Percentiles rank a stretch among this genome's conserved stretches.
Conservation (phyloP, 1,140 invertebrate genomes). For the Schmidtea mediterranea region DNA sequence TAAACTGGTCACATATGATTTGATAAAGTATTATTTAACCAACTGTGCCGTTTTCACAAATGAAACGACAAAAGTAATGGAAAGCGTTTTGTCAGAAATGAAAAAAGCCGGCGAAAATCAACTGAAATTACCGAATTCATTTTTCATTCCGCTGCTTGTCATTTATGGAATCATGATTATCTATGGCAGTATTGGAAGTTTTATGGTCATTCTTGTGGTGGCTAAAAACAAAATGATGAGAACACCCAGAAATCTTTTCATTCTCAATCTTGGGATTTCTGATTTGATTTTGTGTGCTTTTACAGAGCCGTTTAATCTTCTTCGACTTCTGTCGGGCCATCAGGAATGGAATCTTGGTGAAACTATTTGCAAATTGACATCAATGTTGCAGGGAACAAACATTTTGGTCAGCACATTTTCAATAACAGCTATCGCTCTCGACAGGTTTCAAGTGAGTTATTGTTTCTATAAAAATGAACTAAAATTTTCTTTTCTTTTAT, state of each 20-base stretch:
- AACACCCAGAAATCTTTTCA: constrained; percentile 57
- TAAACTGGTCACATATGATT: too few relatives aligned
- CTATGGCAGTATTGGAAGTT: constrained; percentile 47
- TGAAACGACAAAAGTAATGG: too few relatives aligned
- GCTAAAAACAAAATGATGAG: constrained; percentile 50
- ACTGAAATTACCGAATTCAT: too few relatives aligned
- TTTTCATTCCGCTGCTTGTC: too few relatives aligned
- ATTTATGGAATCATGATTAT: constrained; percentile 34
- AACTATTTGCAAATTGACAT: constrained; percentile 45
- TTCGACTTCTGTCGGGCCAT: constrained; percentile 36
- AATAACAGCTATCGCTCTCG: constrained; percentile 59
- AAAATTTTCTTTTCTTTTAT: too few relatives aligned
- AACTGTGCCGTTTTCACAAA: too few relatives aligned
- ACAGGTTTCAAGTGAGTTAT: constrained; percentile 35
- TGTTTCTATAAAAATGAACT: too few relatives aligned
- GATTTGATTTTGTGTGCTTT: constrained; percentile 53
- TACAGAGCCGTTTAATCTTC: constrained; percentile 53
- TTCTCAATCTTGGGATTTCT: constrained; percentile 57
- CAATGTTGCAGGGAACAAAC: constrained; percentile 49
- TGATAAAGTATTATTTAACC: too few relatives aligned
- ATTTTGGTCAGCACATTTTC: constrained; percentile 64
- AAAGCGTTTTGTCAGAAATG: too few relatives aligned
- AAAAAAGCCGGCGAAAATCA: too few relatives aligned
- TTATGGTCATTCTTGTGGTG: constrained; percentile 46
- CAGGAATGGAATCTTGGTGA: constrained; percentile 34